These are phyloP conservation scores for Stenoptilia bipunctidactyla DNA, from an alignment of 2,888 invertebrate genomes.

Conservation along the genomic window DNA sequence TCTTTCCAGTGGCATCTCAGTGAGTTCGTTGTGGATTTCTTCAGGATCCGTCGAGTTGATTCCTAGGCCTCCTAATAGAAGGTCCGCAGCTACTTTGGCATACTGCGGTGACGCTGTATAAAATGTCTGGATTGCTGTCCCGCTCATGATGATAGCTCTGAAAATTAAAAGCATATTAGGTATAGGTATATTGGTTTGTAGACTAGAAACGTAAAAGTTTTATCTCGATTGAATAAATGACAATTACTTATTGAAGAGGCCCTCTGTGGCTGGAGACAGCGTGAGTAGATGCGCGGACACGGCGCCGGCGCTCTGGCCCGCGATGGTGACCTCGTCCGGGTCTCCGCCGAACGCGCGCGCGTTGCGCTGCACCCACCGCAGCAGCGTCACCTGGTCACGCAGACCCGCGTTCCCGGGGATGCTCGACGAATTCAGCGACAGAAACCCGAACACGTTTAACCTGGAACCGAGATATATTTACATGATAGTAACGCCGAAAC, in stretches of 20 bases:
- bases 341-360: constrained; percentile 48
- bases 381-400: constrained; percentile 48
- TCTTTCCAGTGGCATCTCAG: constrained; percentile 31
- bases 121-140: constrained; percentile 33
- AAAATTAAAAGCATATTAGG: constrained; percentile 17
- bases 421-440: constrained; percentile 37
- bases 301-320: constrained; percentile 57
- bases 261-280: constrained; percentile 36
- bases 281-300: constrained; percentile 38
- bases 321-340: constrained; percentile 45
- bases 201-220: no score
- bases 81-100: constrained; percentile 26
- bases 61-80: constrained; percentile 50
- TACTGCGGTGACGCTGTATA: constrained; percentile 35
- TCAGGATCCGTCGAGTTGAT: constrained; percentile 36
- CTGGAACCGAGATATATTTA: constrained; percentile 26
- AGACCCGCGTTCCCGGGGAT: constrained; percentile 60
- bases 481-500: background rate
- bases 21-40: constrained; percentile 32
- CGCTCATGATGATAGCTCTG: constrained; percentile 51
- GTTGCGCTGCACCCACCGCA: constrained; percentile 50
- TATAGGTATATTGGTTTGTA: no score
- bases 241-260: constrained; percentile 39
- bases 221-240: no score
- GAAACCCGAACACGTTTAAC: constrained; percentile 52